phyloP scores from a whole-genome alignment of 35 echinoderm and acorn worm species.

The Ophiothrix spiculata region DNA sequence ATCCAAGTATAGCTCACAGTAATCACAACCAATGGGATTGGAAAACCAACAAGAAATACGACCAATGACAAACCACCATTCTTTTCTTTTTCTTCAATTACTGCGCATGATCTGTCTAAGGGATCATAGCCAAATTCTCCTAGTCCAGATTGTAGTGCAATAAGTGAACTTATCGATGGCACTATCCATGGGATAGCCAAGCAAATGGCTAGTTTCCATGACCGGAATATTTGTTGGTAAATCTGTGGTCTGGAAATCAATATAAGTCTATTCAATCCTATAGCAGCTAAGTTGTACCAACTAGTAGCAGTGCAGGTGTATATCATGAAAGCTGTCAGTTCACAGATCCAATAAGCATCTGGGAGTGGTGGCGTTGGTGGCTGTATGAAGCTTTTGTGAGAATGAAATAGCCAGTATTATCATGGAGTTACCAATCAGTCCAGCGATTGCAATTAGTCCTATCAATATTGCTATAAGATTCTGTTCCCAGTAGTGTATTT shows the following conservation, averaged over 20 bases:
- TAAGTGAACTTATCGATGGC: not conserved
- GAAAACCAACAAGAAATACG: constrained; percentile 26
- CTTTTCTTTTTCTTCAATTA: not conserved
- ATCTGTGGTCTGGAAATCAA: constrained; percentile 28
- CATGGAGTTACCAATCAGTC: constrained; percentile 42
- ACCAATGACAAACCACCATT: not conserved
- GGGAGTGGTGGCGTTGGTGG: constrained; percentile 30
- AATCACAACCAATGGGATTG: constrained; percentile 34
- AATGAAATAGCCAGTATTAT: constrained; percentile 50
- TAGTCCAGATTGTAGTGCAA: not conserved
- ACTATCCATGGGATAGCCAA: not conserved
- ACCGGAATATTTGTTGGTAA: not conserved
- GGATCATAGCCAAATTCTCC: constrained; percentile 1
- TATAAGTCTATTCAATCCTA: constrained; percentile 51
- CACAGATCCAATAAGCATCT: constrained; percentile 17
- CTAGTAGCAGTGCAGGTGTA: constrained; percentile 45
- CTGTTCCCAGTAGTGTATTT: constrained; percentile 23
- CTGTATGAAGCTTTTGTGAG: constrained; percentile 41
- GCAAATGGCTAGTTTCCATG: not conserved
- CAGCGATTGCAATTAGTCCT: constrained; percentile 12
- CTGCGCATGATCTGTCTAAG: not conserved
- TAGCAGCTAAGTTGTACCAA: constrained; percentile 42
- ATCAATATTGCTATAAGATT: not conserved
- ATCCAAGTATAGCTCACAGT: constrained; percentile 37
- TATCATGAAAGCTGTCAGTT: constrained; percentile 18